phyloP scores from a whole-genome alignment of 1,140 invertebrate genomes.

The Eumeta japonica region DNA sequence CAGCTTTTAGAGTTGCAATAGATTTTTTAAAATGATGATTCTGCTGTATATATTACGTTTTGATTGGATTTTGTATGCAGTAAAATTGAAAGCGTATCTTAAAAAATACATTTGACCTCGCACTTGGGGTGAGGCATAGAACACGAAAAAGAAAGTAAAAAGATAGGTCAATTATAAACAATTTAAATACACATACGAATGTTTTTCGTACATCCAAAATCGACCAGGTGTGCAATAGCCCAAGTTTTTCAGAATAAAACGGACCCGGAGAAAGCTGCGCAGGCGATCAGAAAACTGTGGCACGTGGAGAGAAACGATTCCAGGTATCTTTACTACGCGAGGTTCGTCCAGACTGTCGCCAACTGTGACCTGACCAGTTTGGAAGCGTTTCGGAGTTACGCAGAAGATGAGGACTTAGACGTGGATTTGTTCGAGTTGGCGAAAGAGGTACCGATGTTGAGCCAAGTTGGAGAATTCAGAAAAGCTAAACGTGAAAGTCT shows the following conservation, averaged over 20 bases:
- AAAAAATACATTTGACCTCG: too few species aligned
- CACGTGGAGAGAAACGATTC: slow-evolving; percentile 13
- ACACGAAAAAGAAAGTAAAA: too few species aligned
- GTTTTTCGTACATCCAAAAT: too few species aligned
- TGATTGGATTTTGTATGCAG: too few species aligned
- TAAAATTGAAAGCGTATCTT: too few species aligned
- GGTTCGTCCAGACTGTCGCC: slow-evolving; percentile 50
- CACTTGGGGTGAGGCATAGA: too few species aligned
- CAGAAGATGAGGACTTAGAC: slow-evolving; percentile 39
- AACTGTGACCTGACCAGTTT: slow-evolving; percentile 54
- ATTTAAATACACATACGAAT: too few species aligned
- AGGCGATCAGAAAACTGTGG: slow-evolving; percentile 24
- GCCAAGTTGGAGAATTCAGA: not conserved
- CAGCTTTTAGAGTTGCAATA: too few species aligned
- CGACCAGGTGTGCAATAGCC: too few species aligned
- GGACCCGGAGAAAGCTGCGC: slow-evolving; percentile 14
- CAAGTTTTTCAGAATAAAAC: slow-evolving; percentile 21
- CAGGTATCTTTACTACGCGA: slow-evolving; percentile 39
- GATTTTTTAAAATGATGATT: too few species aligned
- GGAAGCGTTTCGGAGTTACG: slow-evolving; percentile 40
- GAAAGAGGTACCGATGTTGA: slow-evolving; percentile 18
- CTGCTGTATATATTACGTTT: too few species aligned
- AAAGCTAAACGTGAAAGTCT: not conserved
- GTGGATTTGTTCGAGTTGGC: slow-evolving; percentile 52
- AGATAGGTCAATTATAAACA: too few species aligned